phyloP scores from a whole-genome alignment of 92 coral and sea anemone species.

The Bergia puertoricense region DNA sequence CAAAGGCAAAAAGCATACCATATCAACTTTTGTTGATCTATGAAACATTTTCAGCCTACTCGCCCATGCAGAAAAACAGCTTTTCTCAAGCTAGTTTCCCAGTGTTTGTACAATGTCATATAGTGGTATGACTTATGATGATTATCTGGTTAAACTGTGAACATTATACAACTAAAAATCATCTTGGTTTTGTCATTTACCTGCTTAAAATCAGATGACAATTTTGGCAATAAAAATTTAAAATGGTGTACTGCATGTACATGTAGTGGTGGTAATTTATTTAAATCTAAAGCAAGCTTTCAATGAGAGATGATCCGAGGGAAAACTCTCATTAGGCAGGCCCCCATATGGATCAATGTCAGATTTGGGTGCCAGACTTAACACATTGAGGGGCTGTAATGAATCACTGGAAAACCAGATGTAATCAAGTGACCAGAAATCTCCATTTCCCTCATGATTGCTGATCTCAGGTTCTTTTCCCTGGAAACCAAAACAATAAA shows the following conservation, averaged over 20 bases:
- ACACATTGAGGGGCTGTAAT: conserved; percentile 61
- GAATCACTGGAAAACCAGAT: conserved; percentile 75
- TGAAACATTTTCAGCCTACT: too few species aligned
- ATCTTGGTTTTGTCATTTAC: too few species aligned
- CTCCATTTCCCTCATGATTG: conserved; percentile 51
- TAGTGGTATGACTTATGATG: too few species aligned
- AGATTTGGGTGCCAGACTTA: conserved; percentile 64
- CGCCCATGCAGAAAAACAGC: too few species aligned
- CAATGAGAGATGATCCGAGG: conserved; percentile 82
- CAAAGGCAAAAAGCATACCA: too few species aligned
- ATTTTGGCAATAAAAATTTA: too few species aligned
- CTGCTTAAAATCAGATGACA: too few species aligned
- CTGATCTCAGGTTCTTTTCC: conserved; percentile 79
- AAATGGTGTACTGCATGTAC: background rate
- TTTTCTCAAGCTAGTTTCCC: too few species aligned
- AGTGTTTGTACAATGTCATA: too few species aligned
- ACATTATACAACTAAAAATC: too few species aligned
- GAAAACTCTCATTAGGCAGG: conserved; percentile 69
- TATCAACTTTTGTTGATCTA: too few species aligned
- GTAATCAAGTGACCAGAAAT: conserved; percentile 72
- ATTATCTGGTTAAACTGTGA: too few species aligned
- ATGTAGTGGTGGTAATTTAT: background rate
- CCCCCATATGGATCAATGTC: conserved; percentile 52
- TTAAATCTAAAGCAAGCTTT: conserved; percentile 71
- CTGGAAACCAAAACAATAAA: conserved; percentile 39